Base-by-base conservation (phyloP, 2,113 vertebrate species). In the Hypomesus transpacificus region DNA sequence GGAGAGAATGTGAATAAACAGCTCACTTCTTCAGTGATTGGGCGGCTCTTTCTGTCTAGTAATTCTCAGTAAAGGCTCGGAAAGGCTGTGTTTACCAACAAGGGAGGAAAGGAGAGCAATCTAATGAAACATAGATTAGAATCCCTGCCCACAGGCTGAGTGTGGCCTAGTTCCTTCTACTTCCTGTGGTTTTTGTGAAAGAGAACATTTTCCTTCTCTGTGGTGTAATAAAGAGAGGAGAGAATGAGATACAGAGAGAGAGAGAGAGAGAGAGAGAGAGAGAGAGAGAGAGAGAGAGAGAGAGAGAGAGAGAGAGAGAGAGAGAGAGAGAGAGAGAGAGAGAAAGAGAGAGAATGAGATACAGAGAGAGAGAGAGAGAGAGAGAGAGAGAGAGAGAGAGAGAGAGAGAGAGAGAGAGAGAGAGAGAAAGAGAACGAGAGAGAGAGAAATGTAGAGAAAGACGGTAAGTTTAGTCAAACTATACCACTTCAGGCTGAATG, bases 71-170 rank as follows among this genome's bases (percentile, higher is more conserved):
- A 51, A 77, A n/a, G 69, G 70, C 66, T 75, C 26, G 66, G 76
- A 24, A 76, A 80, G 67, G 68, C 50, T 70, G 66, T 81, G 75
- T 83, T 83, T 77, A 81, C 81, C 75, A 81, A 85, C 71, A 82
- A 71, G 73, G 75, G 24, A 87, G 62, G 68, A 59, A 77, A 22
- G 71, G 50, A 34, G 61, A 61, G 22, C 20, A 4, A 31, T 84
- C 82, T 84, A 89, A 90, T 91, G 81, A 91, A 91, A 90, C 80
- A 88, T 87, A 89, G 83, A 91, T 91, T 87, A 88, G 80, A 83
- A 90, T 89, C 84, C 75, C 72, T 86, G 84, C 88, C 91, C 83
- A 78, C 76, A 69, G 89, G 90, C 84, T 60, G 46, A 85, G 77
- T 86, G 83, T 89, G 90, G 85, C 91, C 91, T 89, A 92, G 77